Base-by-base conservation (phyloP, 2,888 invertebrate species). In the Priocnemis perturbator region DNA sequence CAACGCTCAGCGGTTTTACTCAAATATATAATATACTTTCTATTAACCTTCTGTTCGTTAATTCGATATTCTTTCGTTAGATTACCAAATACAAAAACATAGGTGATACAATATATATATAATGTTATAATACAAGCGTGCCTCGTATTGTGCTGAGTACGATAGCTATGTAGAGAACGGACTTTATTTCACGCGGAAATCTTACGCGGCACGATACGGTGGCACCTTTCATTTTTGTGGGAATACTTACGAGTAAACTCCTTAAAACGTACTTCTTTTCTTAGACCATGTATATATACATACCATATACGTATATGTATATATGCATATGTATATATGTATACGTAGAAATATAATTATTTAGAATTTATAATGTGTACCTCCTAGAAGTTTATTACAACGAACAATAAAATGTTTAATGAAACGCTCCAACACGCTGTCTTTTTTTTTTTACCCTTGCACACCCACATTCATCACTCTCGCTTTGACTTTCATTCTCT, bases 31-130 rank as follows among this genome's bases (percentile, higher is more conserved):
- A 87, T 86, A 86, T 87, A 87, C 84, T 87, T 87, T 87, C 86
- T 87, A 87, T 88, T 83, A 85, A 87, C 82, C 83, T 83, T 85
- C 77, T 83, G 81, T 83, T 84, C 79, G 81, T 85, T 84, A 86
- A 86, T 84, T 85, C 78, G 81, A 87, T 86, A 86, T 84, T 77
- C 77, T 84, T 84, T 83, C 79, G 72, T 85, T 87, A 86, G 81
- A 84, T 88, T 87, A 87, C 83, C 86, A 87, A 88, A 88, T 88
- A 88, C 87, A 88, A 88, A 88, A 88, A 88, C 88, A 86, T 87
- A 84, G 81, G 86, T 84, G 83, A 86, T 87, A 86, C 84, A 83
- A 78, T 85, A 81, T 77, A 73, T 77, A 71, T 73, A 68, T 76
- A 60, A 50, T 64, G 77, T 86, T 86, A 87, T 87, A 81, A 86